Conservation (phyloP, 2,113 vertebrate genomes). For the Aix galericulata region DNA sequence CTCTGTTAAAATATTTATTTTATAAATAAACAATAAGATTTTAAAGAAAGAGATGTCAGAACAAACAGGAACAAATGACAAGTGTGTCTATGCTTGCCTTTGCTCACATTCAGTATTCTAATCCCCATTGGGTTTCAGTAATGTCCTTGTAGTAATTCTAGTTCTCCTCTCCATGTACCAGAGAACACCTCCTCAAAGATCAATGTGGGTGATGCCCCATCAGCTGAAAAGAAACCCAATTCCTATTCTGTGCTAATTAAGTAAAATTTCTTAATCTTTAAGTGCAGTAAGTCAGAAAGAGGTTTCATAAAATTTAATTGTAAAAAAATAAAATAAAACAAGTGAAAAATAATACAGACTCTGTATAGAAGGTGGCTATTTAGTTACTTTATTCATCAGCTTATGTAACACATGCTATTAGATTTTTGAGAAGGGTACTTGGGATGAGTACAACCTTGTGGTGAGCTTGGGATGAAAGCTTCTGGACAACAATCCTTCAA, state of each 20-base stretch:
- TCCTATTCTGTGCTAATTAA: background rate
- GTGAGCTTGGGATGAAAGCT: background rate
- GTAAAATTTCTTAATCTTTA: background rate
- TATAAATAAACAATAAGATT: background rate
- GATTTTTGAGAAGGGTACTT: background rate
- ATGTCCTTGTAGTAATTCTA: background rate
- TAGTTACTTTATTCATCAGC: background rate
- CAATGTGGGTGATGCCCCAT: background rate
- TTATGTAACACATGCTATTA: background rate
- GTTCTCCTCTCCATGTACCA: background rate
- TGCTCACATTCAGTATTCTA: background rate
- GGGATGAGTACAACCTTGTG: background rate
- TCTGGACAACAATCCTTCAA: background rate
- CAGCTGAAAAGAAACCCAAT: background rate
- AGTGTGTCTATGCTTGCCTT: background rate
- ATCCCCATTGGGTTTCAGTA: background rate
- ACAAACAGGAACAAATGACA: background rate
- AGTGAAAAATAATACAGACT: background rate
- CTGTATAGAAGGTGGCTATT: background rate
- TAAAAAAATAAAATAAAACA: background rate
- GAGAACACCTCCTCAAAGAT: background rate
- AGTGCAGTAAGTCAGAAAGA: background rate
- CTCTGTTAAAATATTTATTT: background rate
- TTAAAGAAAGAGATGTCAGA: background rate
- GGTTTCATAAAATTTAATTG: background rate